A percentile compares a stretch with the other conserved stretches of the same genome.
These are phyloP conservation scores for Cordylochernes scorpioides DNA, from an alignment of 2,888 invertebrate genomes.

Conservation along the genomic window DNA sequence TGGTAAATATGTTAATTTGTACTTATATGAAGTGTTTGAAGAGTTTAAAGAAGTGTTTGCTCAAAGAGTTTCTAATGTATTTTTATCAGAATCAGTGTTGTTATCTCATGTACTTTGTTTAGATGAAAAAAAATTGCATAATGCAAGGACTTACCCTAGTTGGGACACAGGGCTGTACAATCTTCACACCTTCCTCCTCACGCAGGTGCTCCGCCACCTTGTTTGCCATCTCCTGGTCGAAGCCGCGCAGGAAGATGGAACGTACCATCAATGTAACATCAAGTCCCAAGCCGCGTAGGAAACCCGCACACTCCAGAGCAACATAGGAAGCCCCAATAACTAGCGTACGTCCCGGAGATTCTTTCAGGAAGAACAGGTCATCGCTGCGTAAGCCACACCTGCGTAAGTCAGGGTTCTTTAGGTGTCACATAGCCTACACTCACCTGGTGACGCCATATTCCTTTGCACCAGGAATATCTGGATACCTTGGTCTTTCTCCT, in stretches of 20 bases:
- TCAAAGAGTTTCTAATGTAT: too few relatives aligned
- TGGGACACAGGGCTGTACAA: conserved; percentile 24
- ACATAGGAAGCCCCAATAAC: conserved; percentile 61
- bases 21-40: too few relatives aligned
- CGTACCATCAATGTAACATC: conserved; percentile 27
- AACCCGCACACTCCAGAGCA: conserved; percentile 78
- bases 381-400: conserved; percentile 38
- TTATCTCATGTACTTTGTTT: too few relatives aligned
- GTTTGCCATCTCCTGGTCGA: conserved; percentile 32
- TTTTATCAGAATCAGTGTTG: too few relatives aligned
- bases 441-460: conserved; percentile 51
- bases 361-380: conserved; percentile 60
- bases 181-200: conserved; percentile 25
- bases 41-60: too few relatives aligned
- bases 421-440: not conserved
- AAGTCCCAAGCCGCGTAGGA: conserved; percentile 58
- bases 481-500: conserved; percentile 72
- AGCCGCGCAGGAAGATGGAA: conserved; percentile 31
- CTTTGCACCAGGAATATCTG: conserved; percentile 48
- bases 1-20: too few relatives aligned
- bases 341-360: conserved; percentile 61
- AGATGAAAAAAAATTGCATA: too few relatives aligned
- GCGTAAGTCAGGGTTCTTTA: too few relatives aligned
- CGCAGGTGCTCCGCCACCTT: conserved; percentile 27
- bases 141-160: conserved; percentile 7